phyloP scores from a whole-genome alignment of 2,113 vertebrate genomes.

The Patagioenas fasciata region DNA sequence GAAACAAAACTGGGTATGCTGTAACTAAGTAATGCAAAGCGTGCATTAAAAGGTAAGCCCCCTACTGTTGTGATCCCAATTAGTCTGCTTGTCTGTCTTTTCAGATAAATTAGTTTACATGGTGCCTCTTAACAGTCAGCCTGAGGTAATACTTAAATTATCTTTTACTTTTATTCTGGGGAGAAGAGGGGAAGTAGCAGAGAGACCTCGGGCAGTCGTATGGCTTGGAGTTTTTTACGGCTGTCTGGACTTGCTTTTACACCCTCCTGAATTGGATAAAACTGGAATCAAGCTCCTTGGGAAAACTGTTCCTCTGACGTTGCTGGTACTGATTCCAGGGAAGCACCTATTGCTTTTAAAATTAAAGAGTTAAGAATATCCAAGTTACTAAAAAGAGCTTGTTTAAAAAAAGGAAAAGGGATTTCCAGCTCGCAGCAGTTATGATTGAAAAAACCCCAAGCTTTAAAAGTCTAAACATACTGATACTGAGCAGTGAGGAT shows the following conservation, averaged over 20 bases:
- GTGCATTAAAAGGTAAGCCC: background rate
- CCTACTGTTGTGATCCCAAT: background rate
- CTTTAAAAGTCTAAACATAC: background rate
- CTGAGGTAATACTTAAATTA: background rate
- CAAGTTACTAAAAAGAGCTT: background rate
- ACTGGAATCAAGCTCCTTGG: background rate
- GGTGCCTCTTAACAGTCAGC: background rate
- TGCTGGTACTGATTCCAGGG: background rate
- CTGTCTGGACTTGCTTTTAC: background rate
- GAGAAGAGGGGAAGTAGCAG: background rate
- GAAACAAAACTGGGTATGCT: background rate
- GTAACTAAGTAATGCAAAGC: background rate
- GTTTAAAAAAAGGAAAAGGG: background rate
- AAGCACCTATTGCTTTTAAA: background rate
- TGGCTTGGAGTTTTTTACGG: background rate
- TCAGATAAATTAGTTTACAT: background rate
- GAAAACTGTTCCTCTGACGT: background rate
- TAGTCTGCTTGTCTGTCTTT: background rate
- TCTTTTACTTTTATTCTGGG: background rate
- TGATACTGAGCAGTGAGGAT: background rate
- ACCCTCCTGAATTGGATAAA: background rate
- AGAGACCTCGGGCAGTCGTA: background rate
- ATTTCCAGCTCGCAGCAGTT: background rate
- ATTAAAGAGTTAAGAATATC: background rate
- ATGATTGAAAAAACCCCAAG: accelerated